Conservation (phyloP, 2,113 vertebrate species). For the Nannospalax galili region DNA sequence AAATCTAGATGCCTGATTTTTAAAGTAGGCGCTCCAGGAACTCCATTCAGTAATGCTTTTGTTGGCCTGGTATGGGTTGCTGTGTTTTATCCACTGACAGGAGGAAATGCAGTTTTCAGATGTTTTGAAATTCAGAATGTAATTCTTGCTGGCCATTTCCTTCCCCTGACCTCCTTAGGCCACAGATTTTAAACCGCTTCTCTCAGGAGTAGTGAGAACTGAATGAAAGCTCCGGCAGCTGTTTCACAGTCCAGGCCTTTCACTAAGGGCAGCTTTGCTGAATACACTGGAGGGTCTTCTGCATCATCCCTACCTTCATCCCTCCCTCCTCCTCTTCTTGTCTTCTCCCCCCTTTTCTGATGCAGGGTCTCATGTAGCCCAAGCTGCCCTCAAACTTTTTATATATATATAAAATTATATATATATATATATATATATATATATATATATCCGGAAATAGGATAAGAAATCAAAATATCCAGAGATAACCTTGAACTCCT, state of each 20-base stretch:
- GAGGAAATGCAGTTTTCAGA: not conserved
- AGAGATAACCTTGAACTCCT: not conserved
- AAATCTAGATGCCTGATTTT: not conserved
- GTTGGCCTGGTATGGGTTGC: not conserved
- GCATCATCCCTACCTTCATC: not conserved
- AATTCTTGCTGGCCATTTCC: not conserved
- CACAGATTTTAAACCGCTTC: not conserved
- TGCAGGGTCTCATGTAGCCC: not conserved
- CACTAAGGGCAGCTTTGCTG: not conserved
- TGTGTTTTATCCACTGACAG: not conserved
- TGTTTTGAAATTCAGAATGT: slow-evolving; percentile 34
- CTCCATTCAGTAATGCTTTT: not conserved
- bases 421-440: no score
- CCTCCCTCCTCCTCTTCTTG: no score
- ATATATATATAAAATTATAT: no score
- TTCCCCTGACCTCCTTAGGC: not conserved
- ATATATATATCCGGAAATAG: no score
- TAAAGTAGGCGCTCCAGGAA: not conserved
- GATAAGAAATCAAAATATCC: no score
- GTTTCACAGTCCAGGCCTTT: not conserved
- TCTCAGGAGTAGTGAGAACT: not conserved
- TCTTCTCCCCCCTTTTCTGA: not conserved
- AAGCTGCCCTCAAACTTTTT: not conserved
- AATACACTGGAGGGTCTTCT: not conserved
- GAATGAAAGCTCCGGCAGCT: not conserved